Conservation (phyloP, 2,888 invertebrate species). For the Xylota segnis region DNA sequence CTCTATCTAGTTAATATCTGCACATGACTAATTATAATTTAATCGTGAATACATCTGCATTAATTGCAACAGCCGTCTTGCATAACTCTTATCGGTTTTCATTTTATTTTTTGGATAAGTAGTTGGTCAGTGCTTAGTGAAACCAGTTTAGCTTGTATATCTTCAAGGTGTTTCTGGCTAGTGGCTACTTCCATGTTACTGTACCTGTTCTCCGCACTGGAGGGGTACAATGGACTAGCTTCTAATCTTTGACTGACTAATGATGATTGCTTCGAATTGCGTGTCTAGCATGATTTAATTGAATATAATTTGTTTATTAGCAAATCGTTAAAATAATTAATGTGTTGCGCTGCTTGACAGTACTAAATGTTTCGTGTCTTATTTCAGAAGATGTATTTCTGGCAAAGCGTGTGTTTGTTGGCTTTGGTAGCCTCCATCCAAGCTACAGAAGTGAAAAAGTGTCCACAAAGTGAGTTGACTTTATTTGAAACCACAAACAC, state of each 20-base stretch:
- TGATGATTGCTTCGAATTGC: not conserved
- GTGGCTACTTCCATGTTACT: slow-evolving; percentile 11
- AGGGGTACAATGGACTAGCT: not conserved
- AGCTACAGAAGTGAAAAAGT: slow-evolving; percentile 69
- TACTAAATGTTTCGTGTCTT: slow-evolving; percentile 1
- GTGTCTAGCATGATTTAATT: not conserved
- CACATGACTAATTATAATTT: not conserved
- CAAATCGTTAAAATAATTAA: slow-evolving; percentile 9
- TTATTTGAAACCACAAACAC: not conserved
- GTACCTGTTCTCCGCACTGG: not conserved
- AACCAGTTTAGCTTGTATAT: slow-evolving; percentile 54
- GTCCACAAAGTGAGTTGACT: slow-evolving; percentile 63
- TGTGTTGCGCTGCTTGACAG: not conserved
- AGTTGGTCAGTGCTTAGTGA: slow-evolving; percentile 17
- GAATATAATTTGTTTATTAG: not conserved
- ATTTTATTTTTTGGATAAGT: not conserved
- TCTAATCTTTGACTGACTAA: not conserved
- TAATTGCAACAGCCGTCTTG: slow-evolving; percentile 30
- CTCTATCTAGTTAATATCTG: not conserved
- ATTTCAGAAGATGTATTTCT: slow-evolving; percentile 63
- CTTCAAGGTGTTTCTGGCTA: slow-evolving; percentile 30
- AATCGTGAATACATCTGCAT: slow-evolving; percentile 1
- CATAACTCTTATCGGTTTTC: slow-evolving; percentile 38
- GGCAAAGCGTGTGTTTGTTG: slow-evolving; percentile 55
- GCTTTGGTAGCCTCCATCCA: slow-evolving; percentile 50